Evolutionary conservation across 2,113 vertebrate genomes (phyloP).

Genomic region (Gobius niger): DNA sequence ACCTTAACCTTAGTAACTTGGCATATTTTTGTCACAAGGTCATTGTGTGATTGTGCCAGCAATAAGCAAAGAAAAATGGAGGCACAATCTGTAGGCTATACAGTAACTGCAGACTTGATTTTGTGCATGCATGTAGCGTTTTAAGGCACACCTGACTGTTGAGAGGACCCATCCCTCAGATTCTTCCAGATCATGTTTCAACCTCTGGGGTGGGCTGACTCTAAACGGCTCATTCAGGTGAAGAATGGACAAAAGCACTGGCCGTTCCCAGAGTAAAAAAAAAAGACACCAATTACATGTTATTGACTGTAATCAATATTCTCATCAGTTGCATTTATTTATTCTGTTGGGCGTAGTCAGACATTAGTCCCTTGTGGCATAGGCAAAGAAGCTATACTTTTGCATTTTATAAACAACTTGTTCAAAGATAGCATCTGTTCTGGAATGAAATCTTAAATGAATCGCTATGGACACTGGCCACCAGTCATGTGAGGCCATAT

Average conservation of each 20-base stretch:
- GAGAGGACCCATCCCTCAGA: slow-evolving; percentile 3
- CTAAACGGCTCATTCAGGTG: neutral
- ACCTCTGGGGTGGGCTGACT: slow-evolving; percentile 30
- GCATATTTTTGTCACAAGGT: too few species aligned
- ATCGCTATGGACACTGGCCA: neutral
- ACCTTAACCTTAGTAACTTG: too few species aligned
- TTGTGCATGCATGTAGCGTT: slow-evolving; percentile 7
- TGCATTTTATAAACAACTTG: accelerated
- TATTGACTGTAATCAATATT: slow-evolving; percentile 55
- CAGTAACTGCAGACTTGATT: too few species aligned
- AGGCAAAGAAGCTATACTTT: neutral
- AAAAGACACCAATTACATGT: slow-evolving; percentile 30
- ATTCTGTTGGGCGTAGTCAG: slow-evolving; percentile 34
- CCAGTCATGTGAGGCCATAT: neutral
- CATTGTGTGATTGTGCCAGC: too few species aligned
- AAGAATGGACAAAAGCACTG: slow-evolving; percentile 12
- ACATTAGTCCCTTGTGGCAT: slow-evolving; percentile 29
- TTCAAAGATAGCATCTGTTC: neutral
- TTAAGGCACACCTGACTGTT: slow-evolving; percentile 46
- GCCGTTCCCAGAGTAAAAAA: slow-evolving; percentile 15
- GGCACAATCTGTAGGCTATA: too few species aligned
- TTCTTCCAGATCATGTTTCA: slow-evolving; percentile 45
- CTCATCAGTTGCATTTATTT: slow-evolving; percentile 7
- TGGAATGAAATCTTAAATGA: neutral
- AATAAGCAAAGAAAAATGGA: too few species aligned